Conservation (phyloP, 2,113 vertebrate genomes). For the Apeltes quadracus region DNA sequence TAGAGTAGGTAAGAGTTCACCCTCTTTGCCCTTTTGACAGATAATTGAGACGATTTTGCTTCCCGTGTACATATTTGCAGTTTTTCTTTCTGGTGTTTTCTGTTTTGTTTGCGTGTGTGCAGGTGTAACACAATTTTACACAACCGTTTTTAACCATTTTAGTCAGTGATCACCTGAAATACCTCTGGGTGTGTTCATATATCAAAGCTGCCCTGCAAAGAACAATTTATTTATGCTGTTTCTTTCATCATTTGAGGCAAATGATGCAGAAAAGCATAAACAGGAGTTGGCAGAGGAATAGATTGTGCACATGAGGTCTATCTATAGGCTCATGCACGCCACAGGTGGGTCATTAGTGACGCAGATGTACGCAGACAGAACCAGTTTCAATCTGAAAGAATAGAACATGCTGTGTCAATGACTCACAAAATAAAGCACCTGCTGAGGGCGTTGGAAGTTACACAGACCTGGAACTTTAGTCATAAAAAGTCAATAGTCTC, state of each 20-base stretch:
- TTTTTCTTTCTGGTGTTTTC: background rate
- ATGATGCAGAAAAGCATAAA: background rate
- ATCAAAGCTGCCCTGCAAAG: background rate
- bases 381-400: conserved; percentile 52
- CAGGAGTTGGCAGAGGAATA: background rate
- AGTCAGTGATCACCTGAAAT: conserved; percentile 3
- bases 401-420: conserved; percentile 15
- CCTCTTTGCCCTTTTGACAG: background rate
- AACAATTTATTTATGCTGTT: background rate
- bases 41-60: background rate
- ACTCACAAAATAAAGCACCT: conserved; percentile 51
- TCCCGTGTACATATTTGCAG: background rate
- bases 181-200: conserved; percentile 14
- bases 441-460: conserved; percentile 53
- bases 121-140: background rate
- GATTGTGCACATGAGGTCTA: background rate
- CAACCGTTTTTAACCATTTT: conserved; percentile 23
- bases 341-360: conserved; percentile 23
- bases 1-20: background rate
- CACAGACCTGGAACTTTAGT: conserved; percentile 60
- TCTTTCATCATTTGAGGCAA: background rate
- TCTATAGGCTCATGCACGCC: conserved; percentile 15
- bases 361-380: conserved; percentile 36
- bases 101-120: background rate
- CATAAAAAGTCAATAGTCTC: conserved; percentile 43